Evolutionary conservation across 2,797 vertebrate species (phyloP), one percentile per base, ranked within the genome.

Genomic region (Peromyscus melanophrys): DNA sequence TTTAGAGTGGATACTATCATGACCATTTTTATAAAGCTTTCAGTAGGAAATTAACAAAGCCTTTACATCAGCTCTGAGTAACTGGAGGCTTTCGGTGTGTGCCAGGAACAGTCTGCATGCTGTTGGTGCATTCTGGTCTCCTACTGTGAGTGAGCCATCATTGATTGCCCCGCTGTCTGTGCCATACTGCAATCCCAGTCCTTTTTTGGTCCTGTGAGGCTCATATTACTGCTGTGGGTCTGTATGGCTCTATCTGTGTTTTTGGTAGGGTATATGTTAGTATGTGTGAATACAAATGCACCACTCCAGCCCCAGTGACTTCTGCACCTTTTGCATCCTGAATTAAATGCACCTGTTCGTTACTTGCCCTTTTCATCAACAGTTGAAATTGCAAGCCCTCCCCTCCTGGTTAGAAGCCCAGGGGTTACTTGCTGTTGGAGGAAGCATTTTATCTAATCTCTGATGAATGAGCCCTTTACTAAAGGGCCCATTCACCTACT

Each of bases 401-500:
- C 91, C 90, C 21, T 85, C 0, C 0, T 75, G 67, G 31, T 95
- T 96, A 85, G 96, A 98, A 43, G 55, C 93, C 55, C 94, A 95
- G 96, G 94, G 94, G 95, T 98, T 98, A 98, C 98, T 94, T 88
- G 8, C 59, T 34, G 0, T 94, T 94, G 46, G 90, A 93, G 94
- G 96, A 97, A 76, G 86, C 0, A 0, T 9, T 97, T 86, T 92
- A 96, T 98, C 96, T 97, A 55, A 95, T 0, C 27, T 98, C 90
- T 94, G 71, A 80, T 97, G 96, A 98, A 97, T 89, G 46, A 85
- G 80, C 87, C 96, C 96, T 98, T 98, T 98, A 94, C 98, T 98
- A 96, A 96, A 96, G 85, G 96, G 95, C 86, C 97, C 85, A 96
- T 92, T 98, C 97, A 97, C 94, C 97, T 98, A 95, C 96, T 97